Base-by-base conservation (phyloP, 1,140 invertebrate species). In the Cataglyphis hispanica region DNA sequence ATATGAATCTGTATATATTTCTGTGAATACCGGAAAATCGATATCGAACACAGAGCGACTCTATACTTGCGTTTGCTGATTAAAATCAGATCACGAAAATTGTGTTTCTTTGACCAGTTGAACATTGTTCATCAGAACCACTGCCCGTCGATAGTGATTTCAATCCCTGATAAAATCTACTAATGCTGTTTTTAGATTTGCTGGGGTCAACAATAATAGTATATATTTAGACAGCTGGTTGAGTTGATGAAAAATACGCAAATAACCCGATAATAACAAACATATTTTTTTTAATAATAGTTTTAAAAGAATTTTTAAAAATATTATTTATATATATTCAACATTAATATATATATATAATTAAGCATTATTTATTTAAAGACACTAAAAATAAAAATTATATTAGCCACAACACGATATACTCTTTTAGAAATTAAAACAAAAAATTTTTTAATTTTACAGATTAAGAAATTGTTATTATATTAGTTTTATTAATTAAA, bases 151-250 rank as follows among this genome's bases (percentile, higher is more conserved):
- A 7, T n/a, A 19, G 43, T n/a, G 13, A 7, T 53, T 66, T 4
- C 4, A 67, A 8, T 53, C 4, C 1, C 6, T 53, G 43, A 78
- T 78, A 67, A 66, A 53, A 78, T 67, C 75, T 67, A 37, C 61
- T 66, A 66, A 66, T 53, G 76, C 76, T 78, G 56, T 78, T 78
- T 53, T 66, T 61, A 34, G 43, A 64, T 74, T 37, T 63, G 40
- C 74, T 66, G 37, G 22, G 22, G 13, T 78, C 31, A 67, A 31
- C 13, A 19, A 16, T 40, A 13, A 37, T 64, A 27, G 34, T 43
- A 27, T 40, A 16, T 11, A 16, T 67, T 78, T 78, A 67, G 31
- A 53, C 61, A 78, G 31, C 61, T 67, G 13, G 7, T 46, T 22
- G 37, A 66, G 10, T n/a, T 40, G 27, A 1, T n/a, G 13, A 22